Base-by-base conservation (phyloP, 23 tunicate genomes). In the Aplidium turbinatum region DNA sequence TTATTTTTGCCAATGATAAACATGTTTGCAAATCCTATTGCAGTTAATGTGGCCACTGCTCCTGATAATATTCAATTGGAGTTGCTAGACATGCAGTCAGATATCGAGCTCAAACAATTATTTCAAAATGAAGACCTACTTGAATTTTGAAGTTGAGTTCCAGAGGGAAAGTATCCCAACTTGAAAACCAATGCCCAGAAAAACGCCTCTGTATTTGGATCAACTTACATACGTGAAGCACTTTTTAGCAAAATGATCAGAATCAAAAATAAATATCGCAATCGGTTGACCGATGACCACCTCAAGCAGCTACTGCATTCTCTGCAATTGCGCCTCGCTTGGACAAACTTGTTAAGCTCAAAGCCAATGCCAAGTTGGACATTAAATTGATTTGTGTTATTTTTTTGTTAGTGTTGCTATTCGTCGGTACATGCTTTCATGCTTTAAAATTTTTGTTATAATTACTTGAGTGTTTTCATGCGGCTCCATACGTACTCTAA, bases 161-260 rank as follows among this genome's bases (percentile, higher is more conserved):
- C 83, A 25, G 73, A 78, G 74, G 74, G 74, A 78, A 78, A 78
- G 33, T 78, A 78, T 64, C 83, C 68, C 77, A 80, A 70, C 68
- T 26, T 70, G 68, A 70, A 53, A 69, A 28, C 85, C 85, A 80
- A 80, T 29, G 78, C 36, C 6, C 69, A 24, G 78, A 80, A 80
- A 46, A 69, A 80, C 33, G 35, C 77, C 55, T 80, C 78, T 80
- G 69, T 80, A 70, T 80, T 80, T 55, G 83, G 83, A 63, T 78
- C 73, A 64, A 47, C 83, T 63, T 78, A 78, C 63, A 74, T 78
- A 63, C 64, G 83, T 78, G 83, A 78, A 63, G 83, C 74, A 46
- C 74, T 78, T 63, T 78, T 78, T 63, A 80, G 85, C 68, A 55
- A 80, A 80, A 80, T 69, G 78, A 55, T 80, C 53, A 80, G 78